Base-by-base conservation (phyloP, 1,140 invertebrate species). In the Notospermus geniculatus region DNA sequence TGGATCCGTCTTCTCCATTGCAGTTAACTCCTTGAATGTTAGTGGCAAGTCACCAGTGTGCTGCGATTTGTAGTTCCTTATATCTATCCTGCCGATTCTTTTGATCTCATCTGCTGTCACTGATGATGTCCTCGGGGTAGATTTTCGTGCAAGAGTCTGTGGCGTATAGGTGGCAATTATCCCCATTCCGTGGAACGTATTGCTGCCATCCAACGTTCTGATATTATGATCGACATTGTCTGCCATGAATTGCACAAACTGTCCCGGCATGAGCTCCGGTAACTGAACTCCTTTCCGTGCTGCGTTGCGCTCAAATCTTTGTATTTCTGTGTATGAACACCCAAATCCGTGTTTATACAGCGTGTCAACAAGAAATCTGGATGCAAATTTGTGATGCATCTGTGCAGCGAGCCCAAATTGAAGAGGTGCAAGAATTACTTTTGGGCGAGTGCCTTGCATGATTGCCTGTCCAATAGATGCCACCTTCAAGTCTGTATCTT, bases 201-300 rank as follows among this genome's bases (percentile, higher is more conserved):
- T 61, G 4, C 45, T 13, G 1, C 64, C 65, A 52, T 64, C 62
- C 29, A 64, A 13, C n/a, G 64, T 64, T 54, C 43, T 52, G 11
- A 60, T 19, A 39, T 69, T 69, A 45, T 69, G 65, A 59, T 69
- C 62, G 32, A 67, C 63, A 67, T 67, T 63, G 36, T 67, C 62
- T 1, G 56, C 59, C 5, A 60, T 45, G 61, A 53, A 70, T 45
- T 70, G 65, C 7, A 65, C 1, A 45, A 54, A 55, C 15, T 43
- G 25, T 7, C 19, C 52, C 19, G 4, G 54, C 32, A 19, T 25
- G 13, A 43, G 15, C n/a, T 1, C n/a, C 30, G 50, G 59, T 17
- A 69, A 57, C 4, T 59, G 1, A 17, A 59, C 59, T 5, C 36
- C 54, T 41, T n/a, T n/a, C n/a, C 22, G 5, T 15, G 39, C 54